phyloP scores from a whole-genome alignment of 2,888 invertebrate genomes.

The Aspidiotus destructor region DNA sequence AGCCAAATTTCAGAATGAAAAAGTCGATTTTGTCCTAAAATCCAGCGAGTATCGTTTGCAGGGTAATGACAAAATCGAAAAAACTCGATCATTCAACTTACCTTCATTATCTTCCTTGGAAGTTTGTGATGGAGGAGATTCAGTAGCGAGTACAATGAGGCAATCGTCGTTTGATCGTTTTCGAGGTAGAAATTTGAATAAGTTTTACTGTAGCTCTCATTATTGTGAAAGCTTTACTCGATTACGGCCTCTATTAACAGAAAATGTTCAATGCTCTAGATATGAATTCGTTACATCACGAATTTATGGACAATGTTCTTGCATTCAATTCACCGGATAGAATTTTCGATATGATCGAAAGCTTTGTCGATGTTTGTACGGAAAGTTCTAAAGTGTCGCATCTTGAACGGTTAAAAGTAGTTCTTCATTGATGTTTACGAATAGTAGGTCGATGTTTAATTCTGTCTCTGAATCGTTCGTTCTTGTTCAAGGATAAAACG shows the following conservation, averaged over 20 bases:
- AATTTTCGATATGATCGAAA: slow-evolving; percentile 52
- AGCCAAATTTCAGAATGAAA: background rate
- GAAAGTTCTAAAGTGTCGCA: slow-evolving; percentile 41
- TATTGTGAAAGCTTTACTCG: background rate
- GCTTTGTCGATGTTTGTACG: slow-evolving; percentile 54
- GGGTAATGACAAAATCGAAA: no score
- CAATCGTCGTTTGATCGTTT: background rate
- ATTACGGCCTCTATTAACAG: background rate
- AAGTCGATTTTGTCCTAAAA: no score
- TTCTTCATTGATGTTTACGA: background rate
- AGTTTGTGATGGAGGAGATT: no score
- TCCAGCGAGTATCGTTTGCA: no score
- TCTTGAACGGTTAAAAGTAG: slow-evolving; percentile 19
- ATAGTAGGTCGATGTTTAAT: background rate
- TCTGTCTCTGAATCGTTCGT: slow-evolving; percentile 13
- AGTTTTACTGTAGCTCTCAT: no score
- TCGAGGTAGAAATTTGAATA: background rate
- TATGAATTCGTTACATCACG: slow-evolving; percentile 28
- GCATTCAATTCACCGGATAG: slow-evolving; percentile 41
- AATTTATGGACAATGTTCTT: slow-evolving; percentile 37
- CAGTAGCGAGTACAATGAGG: no score
- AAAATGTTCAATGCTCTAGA: slow-evolving; percentile 4
- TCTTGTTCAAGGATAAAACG: slow-evolving; percentile 39
- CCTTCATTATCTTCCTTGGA: no score
- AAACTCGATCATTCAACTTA: no score